Conservation (phyloP, 2,888 invertebrate genomes). For the Erebia ligea region DNA sequence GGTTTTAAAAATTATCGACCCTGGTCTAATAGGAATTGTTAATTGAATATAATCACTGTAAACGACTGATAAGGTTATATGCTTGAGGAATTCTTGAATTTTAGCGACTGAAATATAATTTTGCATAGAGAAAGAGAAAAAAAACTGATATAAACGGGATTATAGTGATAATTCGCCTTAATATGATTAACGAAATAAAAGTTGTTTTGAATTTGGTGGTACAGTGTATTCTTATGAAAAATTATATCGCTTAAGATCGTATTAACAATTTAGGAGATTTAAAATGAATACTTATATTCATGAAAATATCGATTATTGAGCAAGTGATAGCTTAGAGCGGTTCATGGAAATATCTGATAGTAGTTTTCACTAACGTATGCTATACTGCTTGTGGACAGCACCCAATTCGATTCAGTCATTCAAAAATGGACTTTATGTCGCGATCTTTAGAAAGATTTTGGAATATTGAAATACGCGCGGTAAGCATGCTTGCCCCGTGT, state of each 20-base stretch:
- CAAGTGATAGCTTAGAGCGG: conserved; percentile 64
- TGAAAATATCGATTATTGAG: conserved; percentile 45
- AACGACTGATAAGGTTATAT: too few species aligned
- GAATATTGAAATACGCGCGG: neutral
- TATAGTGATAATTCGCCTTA: conserved; percentile 1
- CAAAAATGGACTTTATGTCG: neutral
- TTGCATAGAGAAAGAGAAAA: too few species aligned
- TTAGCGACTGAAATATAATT: too few species aligned
- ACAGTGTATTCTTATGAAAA: conserved; percentile 48
- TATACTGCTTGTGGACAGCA: neutral
- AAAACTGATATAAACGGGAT: neutral
- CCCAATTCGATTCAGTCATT: neutral
- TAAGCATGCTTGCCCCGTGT: neutral
- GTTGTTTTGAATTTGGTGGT: conserved; percentile 2
- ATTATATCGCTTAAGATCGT: conserved; percentile 70
- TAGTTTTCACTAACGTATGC: neutral
- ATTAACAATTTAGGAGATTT: conserved; percentile 66
- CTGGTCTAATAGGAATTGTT: too few species aligned
- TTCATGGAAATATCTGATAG: conserved; percentile 58
- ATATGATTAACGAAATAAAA: neutral
- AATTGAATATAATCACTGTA: too few species aligned
- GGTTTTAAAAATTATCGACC: too few species aligned
- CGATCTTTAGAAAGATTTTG: neutral
- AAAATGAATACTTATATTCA: conserved; percentile 54
- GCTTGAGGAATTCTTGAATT: too few species aligned